Evolutionary conservation across 1,140 invertebrate genomes (phyloP).

Genomic region (Aphelenchoides avenae): DNA sequence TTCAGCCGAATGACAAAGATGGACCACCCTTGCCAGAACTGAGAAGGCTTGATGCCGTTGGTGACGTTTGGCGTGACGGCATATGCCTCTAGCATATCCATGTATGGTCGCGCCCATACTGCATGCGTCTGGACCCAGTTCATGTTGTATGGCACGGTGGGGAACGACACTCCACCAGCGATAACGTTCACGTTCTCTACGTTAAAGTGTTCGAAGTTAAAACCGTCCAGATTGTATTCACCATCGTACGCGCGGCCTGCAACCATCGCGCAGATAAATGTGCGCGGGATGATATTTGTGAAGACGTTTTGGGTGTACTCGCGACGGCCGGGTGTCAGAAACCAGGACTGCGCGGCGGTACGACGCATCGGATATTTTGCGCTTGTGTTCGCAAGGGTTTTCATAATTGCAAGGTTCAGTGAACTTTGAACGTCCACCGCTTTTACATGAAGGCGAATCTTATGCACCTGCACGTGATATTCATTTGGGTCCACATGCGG

Average conservation of each 20-base stretch:
- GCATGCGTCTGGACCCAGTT: neutral
- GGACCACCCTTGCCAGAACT: slow-evolving; percentile 15
- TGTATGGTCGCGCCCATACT: slow-evolving; percentile 10
- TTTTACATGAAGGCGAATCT: slow-evolving; percentile 13
- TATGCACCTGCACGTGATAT: neutral
- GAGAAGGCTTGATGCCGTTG: slow-evolving; percentile 9
- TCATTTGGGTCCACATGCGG: neutral
- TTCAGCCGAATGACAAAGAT: slow-evolving; percentile 23
- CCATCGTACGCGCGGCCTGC: neutral
- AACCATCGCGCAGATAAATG: slow-evolving; percentile 15
- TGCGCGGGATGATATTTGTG: neutral
- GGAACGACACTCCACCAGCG: slow-evolving; percentile 18
- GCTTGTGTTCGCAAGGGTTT: neutral
- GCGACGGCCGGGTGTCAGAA: slow-evolving; percentile 7
- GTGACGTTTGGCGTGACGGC: slow-evolving; percentile 10
- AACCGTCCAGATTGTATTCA: neutral
- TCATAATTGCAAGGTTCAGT: slow-evolving; percentile 23
- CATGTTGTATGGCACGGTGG: slow-evolving; percentile 9
- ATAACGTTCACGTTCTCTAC: slow-evolving; percentile 5
- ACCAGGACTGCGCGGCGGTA: slow-evolving; percentile 15
- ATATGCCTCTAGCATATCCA: slow-evolving; percentile 23
- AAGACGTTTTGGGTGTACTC: slow-evolving; percentile 13
- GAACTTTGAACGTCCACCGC: slow-evolving; percentile 1
- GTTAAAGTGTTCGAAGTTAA: slow-evolving; percentile 28
- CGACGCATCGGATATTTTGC: slow-evolving; percentile 14